A percentile compares a stretch with the other conserved stretches of the same genome.
Evolutionary conservation across 2,888 invertebrate species (phyloP).

Genomic region (Pogonocherus hispidulus): DNA sequence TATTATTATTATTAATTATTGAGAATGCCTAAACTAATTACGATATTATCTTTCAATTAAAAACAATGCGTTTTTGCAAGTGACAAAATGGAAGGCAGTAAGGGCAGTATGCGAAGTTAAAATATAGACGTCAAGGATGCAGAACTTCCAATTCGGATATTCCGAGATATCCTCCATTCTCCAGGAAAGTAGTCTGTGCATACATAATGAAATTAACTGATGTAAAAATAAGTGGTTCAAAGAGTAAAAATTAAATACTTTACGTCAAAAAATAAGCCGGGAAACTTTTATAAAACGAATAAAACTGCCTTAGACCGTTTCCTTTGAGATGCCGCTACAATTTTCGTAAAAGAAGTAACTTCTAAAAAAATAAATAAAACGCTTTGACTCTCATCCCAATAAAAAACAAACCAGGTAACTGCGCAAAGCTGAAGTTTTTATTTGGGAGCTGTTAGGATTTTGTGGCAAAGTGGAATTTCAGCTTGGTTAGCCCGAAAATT

Average conservation of each 20-base stretch:
- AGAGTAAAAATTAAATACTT: neutral
- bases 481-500: conserved; percentile 27
- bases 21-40: no score
- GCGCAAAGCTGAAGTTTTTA: conserved; percentile 22
- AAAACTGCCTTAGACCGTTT: conserved; percentile 4
- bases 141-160: no score
- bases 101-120: no score
- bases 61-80: no score
- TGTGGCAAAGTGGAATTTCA: conserved; percentile 27
- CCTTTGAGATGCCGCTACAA: conserved; percentile 8
- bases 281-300: neutral
- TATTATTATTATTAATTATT: no score
- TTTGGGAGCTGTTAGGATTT: conserved; percentile 19
- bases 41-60: no score
- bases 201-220: neutral
- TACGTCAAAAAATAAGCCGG: neutral
- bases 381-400: conserved; percentile 21
- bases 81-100: no score
- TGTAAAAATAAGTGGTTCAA: neutral
- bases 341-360: conserved; percentile 8
- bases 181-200: no score
- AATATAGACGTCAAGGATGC: no score
- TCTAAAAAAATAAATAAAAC: conserved; percentile 19
- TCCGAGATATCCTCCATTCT: no score
- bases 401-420: conserved; percentile 22